These are phyloP conservation scores for Lasioglossum pauxillum DNA, from an alignment of 2,888 invertebrate species.

Conservation along the genomic window DNA sequence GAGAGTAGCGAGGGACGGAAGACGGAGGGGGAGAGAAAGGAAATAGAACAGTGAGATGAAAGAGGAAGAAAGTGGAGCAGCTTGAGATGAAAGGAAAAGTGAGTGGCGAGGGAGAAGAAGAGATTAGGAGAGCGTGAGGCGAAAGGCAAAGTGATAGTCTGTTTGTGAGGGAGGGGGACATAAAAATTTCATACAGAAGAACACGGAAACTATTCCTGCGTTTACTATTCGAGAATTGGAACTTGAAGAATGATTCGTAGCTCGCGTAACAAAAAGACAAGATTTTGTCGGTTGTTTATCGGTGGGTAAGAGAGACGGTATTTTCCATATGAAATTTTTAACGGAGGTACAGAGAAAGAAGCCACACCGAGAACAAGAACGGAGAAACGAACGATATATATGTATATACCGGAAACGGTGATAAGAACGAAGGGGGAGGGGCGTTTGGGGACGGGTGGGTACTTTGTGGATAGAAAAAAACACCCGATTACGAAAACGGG, in stretches of 20 bases:
- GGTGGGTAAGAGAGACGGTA: neutral
- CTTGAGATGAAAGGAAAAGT: neutral
- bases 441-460: neutral
- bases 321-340: conserved; percentile 7
- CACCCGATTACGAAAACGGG: conserved; percentile 50
- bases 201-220: neutral
- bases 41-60: conserved; percentile 5
- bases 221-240: neutral
- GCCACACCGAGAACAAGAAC: conserved; percentile 7
- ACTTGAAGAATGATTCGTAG: neutral
- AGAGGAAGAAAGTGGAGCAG: neutral
- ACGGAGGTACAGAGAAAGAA: neutral
- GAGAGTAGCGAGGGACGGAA: neutral
- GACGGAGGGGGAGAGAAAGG: neutral
- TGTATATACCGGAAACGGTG: neutral
- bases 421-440: neutral
- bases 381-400: neutral
- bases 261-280: neutral
- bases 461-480: conserved; percentile 42
- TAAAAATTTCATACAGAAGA: conserved; percentile 13
- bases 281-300: neutral
- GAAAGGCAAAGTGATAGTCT: neutral
- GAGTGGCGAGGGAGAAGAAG: neutral
- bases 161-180: neutral
- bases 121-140: neutral